Base-by-base conservation (phyloP, 2,888 invertebrate genomes). In the Callimorpha dominula region DNA sequence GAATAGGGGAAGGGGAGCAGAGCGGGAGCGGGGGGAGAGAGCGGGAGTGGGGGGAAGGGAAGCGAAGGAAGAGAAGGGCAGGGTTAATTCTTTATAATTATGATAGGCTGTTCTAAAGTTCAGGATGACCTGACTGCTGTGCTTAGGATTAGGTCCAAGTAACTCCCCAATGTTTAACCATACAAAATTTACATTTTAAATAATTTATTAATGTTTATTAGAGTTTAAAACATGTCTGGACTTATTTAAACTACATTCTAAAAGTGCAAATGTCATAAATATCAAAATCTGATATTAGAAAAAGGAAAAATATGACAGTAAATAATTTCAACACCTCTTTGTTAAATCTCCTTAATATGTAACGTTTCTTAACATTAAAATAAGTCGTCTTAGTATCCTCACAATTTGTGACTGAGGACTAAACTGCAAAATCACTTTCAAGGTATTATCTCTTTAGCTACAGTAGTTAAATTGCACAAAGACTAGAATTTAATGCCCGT, bases 401-500 rank as follows among this genome's bases (percentile, higher is more conserved):
- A 78, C 76, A 72, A 77, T 79, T 75, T 79, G 76, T 75, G 76
- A 76, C 78, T 81, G 79, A 77, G 82, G 82, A 78, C 77, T 83
- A 82, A 87, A 85, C 78, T 83, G 80, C 85, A 83, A 86, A 89
- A 89, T 88, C 83, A 86, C 86, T 88, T 85, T 81, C 77, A 74
- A 79, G 82, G 88, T 84, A 86, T 90, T 87, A 90, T 90, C 86
- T 87, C 80, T 81, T 81, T 81, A 86, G 86, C 85, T 89, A 87
- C 89, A 87, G 85, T 90, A 89, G 89, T 88, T 89, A 92, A 92
- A 93, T 93, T 92, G 90, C 89, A 90, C 92, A 93, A 93, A 93
- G 93, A 89, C 88, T 86, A 85, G 86, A 89, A 91, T 88, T 90
- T 91, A 92, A 92, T 89, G 88, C 88, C 84, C 78, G 82, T 82